A percentile compares a stretch with the other conserved stretches of the same genome.
Evolutionary conservation across 2,113 vertebrate species (phyloP).

Genomic region (Ovibos moschatus): DNA sequence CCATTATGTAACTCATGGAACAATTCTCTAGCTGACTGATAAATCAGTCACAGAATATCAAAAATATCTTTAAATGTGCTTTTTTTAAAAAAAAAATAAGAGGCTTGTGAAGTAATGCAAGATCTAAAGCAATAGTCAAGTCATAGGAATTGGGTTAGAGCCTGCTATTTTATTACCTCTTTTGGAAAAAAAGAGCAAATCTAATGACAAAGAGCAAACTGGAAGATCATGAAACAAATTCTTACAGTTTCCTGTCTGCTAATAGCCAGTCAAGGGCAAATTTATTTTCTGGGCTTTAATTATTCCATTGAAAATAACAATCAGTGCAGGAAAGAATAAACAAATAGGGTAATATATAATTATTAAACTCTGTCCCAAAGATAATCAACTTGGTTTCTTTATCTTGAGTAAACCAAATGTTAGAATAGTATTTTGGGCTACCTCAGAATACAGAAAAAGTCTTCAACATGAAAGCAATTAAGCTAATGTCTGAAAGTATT

Average conservation of each 20-base stretch:
- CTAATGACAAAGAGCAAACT: not conserved
- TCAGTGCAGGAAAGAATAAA: not conserved
- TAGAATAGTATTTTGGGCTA: conserved; percentile 1
- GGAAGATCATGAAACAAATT: conserved; percentile 24
- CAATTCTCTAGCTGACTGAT: not conserved
- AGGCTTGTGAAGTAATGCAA: not conserved
- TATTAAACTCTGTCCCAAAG: not conserved
- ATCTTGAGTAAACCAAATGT: conserved; percentile 22
- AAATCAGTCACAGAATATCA: not conserved
- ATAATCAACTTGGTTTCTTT: conserved; percentile 20
- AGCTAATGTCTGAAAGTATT: not conserved
- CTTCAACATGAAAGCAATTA: not conserved
- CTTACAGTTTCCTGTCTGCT: not conserved
- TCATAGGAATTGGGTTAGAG: not conserved
- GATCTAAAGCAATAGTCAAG: not conserved
- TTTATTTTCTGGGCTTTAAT: conserved; percentile 34
- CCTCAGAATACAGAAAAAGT: not conserved
- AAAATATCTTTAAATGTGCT: not conserved
- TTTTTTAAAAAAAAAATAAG: not conserved
- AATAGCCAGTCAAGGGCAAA: not conserved
- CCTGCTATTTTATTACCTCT: not conserved
- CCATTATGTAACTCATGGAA: not conserved
- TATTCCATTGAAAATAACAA: conserved; percentile 9
- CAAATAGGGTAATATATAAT: not conserved
- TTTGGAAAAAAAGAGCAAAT: conserved; percentile 10